A percentile compares a stretch with the other conserved stretches of the same genome.
These are phyloP conservation scores for Lepus townsendii DNA, from an alignment of 2,797 vertebrate species.

Conservation along the genomic window DNA sequence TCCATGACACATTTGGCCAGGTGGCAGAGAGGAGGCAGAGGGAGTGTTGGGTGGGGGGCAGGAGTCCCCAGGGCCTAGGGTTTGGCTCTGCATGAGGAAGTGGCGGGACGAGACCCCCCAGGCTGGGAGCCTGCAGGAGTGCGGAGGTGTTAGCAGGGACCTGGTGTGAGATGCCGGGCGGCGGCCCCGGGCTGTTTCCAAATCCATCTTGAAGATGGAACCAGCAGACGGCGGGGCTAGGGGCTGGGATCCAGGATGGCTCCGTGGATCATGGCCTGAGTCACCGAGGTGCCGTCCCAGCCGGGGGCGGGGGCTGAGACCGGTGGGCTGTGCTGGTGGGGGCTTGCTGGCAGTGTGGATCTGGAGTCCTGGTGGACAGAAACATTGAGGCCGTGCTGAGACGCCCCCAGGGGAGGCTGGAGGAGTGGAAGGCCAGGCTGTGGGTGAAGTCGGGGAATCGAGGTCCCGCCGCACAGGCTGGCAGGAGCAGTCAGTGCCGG, in stretches of 20 bases:
- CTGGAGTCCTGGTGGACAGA: background rate
- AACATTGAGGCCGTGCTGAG: background rate
- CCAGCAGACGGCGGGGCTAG: background rate
- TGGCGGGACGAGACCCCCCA: too few relatives aligned
- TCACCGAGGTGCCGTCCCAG: background rate
- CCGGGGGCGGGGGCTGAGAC: background rate
- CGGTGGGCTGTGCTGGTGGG: background rate
- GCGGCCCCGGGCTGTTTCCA: background rate
- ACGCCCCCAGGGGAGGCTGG: background rate
- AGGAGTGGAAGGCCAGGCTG: background rate
- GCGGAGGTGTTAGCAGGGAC: too few relatives aligned
- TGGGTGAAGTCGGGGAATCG: background rate
- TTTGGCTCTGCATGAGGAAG: too few relatives aligned
- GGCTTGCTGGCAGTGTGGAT: background rate
- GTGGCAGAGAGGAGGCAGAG: background rate
- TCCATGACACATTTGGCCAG: background rate
- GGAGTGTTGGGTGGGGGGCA: background rate
- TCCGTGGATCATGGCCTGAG: background rate
- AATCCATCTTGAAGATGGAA: background rate
- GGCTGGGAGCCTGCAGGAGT: too few relatives aligned
- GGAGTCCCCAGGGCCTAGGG: background rate
- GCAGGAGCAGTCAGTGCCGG: too few relatives aligned
- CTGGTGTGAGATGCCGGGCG: background rate
- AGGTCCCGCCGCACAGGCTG: background rate
- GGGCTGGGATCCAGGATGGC: background rate